Base-by-base conservation (phyloP, 2,888 invertebrate species). In the Hirudinaria manillensis region DNA sequence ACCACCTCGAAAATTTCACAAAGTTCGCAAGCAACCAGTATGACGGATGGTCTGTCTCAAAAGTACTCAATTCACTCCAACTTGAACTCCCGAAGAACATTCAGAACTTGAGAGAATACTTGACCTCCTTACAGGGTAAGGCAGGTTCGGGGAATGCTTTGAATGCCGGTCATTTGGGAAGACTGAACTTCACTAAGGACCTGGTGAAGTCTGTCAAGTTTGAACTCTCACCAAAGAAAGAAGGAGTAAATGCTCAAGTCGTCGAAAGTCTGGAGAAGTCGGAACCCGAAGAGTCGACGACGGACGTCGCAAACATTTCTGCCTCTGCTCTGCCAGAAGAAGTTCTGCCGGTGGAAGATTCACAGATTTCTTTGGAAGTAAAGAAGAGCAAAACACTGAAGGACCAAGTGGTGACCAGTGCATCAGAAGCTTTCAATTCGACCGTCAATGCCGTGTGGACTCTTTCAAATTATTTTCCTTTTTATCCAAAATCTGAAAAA, bases 61-160 rank as follows among this genome's bases (percentile, higher is more conserved):
- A 71, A 45, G n/a, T 76, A 4, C 61, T 77, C 10, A 56, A 66
- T 7, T 65, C 74, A 2, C 67, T 78, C 21, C 75, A 78, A 34
- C 45, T 77, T 16, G 78, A 78, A 34, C 45, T 78, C 19, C 78
- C 78, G 13, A 77, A 77, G 65, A 36, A 53, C n/a, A 36, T 76
- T 3, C 76, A 72, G 10, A 34, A 73, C n/a, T 27, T 72, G 38
- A 76, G 67, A 72, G 34, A 72, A 55, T 72, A 53, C 27, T 19
- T 72, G 53, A 6, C 21, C 16, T 51, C 29, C 29, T 29, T 29
- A 32, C 55, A 34, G 29, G 29, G 72, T n/a, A 51, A 45, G 21
- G 36, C 32, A 36, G 3, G 32, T n/a, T 67, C 29, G 21, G 36
- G 32, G 29, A 67, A 16, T 10, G 16, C 45, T 45, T 45, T 45